Base-by-base conservation (phyloP, 2,113 vertebrate species). In the Microtus ochrogaster region DNA sequence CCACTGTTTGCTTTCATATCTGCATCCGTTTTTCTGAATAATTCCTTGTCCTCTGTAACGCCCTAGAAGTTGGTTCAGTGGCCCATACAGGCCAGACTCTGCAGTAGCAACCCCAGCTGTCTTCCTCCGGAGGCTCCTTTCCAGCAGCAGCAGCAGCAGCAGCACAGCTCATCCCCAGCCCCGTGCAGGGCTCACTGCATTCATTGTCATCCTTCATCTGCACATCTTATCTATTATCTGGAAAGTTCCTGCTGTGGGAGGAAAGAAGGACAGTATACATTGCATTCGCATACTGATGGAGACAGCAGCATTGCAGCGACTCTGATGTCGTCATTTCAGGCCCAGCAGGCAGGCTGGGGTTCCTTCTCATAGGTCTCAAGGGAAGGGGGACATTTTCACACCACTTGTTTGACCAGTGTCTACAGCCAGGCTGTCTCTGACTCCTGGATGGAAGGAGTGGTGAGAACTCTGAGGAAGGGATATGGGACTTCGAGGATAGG, bases 71-170 rank as follows among this genome's bases (percentile, higher is more conserved):
- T 81, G 33, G 41, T 16, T 39, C 2, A 0, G 58, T 9, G 6
- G 30, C 58, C 41, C 74, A 16, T 14, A 26, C 33, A 24, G 55
- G 65, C 0, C 55, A 39, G 24, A 11, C 5, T n/a, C 14, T 4
- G 39, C 61, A 9, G 30, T 26, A 19, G 30, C 12, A 4, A 6
- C 19, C 24, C 66, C 2, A 14, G 7, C 49, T 11, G 2, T 7
- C 24, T 47, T 30, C n/a, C 26, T 74, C 6, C 13, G 44, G 9
- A 36, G 26, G 17, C 21, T 88, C 6, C 0, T 5, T 28, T n/a
- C 44, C 9, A 1, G 24, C 33, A 0, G 10, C 26, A 0, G 10
- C 33, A 0, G 10, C 26, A 0, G 10, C 26, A 0, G 9, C 30
- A 1, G n/a, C 21, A 41, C 39, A 24, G 11, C 10, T 22, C 39